phyloP scores from a whole-genome alignment of 2,888 invertebrate species.

The Lithophane leautieri region DNA sequence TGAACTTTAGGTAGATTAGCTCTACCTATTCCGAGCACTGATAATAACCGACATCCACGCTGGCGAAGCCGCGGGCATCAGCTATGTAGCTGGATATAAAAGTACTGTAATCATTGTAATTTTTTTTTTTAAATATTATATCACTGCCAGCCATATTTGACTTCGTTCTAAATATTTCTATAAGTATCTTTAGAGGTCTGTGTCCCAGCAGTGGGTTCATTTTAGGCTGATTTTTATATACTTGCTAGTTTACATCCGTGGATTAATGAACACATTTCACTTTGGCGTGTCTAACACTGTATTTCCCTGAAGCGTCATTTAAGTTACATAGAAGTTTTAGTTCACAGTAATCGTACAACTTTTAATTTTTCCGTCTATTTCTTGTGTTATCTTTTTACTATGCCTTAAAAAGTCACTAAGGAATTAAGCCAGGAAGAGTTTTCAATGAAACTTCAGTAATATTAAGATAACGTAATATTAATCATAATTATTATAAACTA shows the following conservation, averaged over 20 bases:
- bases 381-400: slow-evolving; percentile 5
- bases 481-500: too few relatives aligned
- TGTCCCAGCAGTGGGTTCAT: neutral
- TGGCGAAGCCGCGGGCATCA: too few relatives aligned
- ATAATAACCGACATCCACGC: too few relatives aligned
- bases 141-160: too few relatives aligned
- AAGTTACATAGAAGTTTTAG: slow-evolving; percentile 21
- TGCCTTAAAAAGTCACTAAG: neutral
- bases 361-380: neutral
- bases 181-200: neutral
- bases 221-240: neutral
- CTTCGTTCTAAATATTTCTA: too few relatives aligned
- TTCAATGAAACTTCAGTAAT: neutral
- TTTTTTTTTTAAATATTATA: too few relatives aligned
- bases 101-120: too few relatives aligned
- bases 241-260: neutral
- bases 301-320: slow-evolving; percentile 8
- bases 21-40: too few relatives aligned
- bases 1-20: too few relatives aligned
- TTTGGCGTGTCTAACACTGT: neutral
- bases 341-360: neutral
- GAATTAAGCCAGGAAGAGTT: slow-evolving; percentile 3
- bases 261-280: neutral
- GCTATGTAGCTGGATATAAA: too few relatives aligned
- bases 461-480: neutral